Evolutionary conservation across 2,888 invertebrate genomes (phyloP).

Genomic region (Pheosia gnoma): DNA sequence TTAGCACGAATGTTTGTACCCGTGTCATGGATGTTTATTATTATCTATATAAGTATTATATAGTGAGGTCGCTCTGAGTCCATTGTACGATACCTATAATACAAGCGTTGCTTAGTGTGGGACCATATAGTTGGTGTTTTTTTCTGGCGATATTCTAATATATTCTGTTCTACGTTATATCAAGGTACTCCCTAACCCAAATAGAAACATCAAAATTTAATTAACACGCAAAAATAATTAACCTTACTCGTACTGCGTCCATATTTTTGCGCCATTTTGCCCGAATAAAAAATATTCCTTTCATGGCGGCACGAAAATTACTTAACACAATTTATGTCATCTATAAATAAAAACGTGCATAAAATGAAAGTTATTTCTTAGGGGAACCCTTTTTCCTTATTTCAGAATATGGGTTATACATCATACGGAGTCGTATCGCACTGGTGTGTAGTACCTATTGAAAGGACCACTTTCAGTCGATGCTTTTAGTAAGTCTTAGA

Average conservation of each 20-base stretch:
- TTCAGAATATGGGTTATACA: not conserved
- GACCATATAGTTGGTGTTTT: no score
- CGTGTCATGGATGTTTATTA: no score
- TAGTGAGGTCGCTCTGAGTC: no score
- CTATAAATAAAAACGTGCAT: slow-evolving; percentile 27
- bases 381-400: slow-evolving; percentile 11
- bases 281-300: slow-evolving; percentile 8
- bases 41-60: no score
- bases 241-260: not conserved
- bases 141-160: no score
- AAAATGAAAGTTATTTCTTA: slow-evolving; percentile 16
- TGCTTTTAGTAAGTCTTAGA: no score
- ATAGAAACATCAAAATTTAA: slow-evolving; percentile 8
- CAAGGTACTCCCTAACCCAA: not conserved
- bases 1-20: no score
- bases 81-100: no score
- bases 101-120: no score
- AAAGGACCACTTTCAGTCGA: no score
- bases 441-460: not conserved
- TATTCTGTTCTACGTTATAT: no score
- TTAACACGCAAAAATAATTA: not conserved
- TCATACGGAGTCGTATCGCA: not conserved
- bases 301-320: slow-evolving; percentile 19
- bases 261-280: not conserved
- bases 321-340: slow-evolving; percentile 29